Percentiles rank a stretch among this genome's conserved stretches.
Evolutionary conservation across 2,888 invertebrate species (phyloP).

Genomic region (Gnatocerus cornutus): DNA sequence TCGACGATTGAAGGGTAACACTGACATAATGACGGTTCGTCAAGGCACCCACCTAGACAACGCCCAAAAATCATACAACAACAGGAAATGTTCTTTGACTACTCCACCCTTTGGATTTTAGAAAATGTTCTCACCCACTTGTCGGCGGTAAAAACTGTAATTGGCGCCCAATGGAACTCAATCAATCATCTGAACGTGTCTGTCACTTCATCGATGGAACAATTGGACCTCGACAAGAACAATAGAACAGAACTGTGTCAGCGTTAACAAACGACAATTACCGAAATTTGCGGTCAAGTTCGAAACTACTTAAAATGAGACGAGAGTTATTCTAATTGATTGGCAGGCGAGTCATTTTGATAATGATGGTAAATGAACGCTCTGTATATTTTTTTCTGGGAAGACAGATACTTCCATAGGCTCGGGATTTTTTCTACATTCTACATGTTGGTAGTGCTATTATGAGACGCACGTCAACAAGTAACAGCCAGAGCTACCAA

Average conservation of each 20-base stretch:
- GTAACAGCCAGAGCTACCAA: too few relatives aligned
- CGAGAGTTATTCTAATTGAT: too few relatives aligned
- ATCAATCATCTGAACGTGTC: neutral
- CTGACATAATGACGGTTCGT: conserved; percentile 5
- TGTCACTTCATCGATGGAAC: conserved; percentile 11
- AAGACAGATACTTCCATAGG: too few relatives aligned
- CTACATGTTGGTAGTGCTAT: too few relatives aligned
- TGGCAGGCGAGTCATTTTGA: too few relatives aligned
- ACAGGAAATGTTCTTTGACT: conserved; percentile 3
- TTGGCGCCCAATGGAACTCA: conserved; percentile 4
- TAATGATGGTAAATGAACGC: too few relatives aligned
- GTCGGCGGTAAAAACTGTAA: neutral
- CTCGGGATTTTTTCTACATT: too few relatives aligned
- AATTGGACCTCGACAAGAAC: conserved; percentile 9
- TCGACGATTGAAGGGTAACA: conserved; percentile 7
- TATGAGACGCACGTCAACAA: too few relatives aligned
- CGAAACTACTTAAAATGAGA: neutral
- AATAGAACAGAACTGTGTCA: conserved; percentile 11
- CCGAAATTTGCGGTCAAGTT: conserved; percentile 2
- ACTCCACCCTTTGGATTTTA: neutral
- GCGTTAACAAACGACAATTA: conserved; percentile 5
- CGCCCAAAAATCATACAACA: conserved; percentile 9
- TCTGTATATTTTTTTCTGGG: too few relatives aligned
- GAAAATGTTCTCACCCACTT: conserved; percentile 13
- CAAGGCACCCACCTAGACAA: conserved; percentile 5